A percentile compares a stretch with the other conserved stretches of the same genome.
phyloP scores from a whole-genome alignment of 1,140 invertebrate genomes.

The Listronotus bonariensis region DNA sequence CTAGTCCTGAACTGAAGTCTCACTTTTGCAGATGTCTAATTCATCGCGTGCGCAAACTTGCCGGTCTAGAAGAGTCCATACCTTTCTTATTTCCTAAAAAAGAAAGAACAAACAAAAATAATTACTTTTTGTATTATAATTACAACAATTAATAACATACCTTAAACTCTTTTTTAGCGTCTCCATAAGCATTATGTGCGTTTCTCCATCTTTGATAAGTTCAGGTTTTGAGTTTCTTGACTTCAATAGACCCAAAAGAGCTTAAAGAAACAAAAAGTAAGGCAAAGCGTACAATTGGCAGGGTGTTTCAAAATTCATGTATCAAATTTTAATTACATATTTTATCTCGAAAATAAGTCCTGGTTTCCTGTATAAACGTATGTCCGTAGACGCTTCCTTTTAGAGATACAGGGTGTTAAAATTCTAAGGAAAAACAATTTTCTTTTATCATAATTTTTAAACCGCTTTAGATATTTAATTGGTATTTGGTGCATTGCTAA shows the following conservation, averaged over 20 bases:
- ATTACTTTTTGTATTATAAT: no score
- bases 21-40: slow-evolving; percentile 74
- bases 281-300: no score
- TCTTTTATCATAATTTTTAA: no score
- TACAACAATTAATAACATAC: slow-evolving; percentile 51
- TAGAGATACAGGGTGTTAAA: no score
- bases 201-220: slow-evolving; percentile 60
- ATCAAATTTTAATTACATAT: no score
- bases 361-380: no score
- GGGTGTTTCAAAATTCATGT: no score
- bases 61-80: slow-evolving; percentile 66
- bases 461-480: no score
- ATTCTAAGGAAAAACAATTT: no score
- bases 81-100: slow-evolving; percentile 56
- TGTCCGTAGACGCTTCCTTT: no score
- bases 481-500: no score
- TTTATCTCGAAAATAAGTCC: no score
- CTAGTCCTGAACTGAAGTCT: slow-evolving; percentile 61
- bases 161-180: slow-evolving; percentile 72
- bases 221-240: slow-evolving; percentile 45
- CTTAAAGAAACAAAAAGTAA: slow-evolving; percentile 37
- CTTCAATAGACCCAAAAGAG: slow-evolving; percentile 44
- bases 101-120: background rate
- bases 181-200: slow-evolving; percentile 65
- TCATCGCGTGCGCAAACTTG: slow-evolving; percentile 71